phyloP scores from a whole-genome alignment of 1,140 invertebrate species.

The Bombus sylvicola region DNA sequence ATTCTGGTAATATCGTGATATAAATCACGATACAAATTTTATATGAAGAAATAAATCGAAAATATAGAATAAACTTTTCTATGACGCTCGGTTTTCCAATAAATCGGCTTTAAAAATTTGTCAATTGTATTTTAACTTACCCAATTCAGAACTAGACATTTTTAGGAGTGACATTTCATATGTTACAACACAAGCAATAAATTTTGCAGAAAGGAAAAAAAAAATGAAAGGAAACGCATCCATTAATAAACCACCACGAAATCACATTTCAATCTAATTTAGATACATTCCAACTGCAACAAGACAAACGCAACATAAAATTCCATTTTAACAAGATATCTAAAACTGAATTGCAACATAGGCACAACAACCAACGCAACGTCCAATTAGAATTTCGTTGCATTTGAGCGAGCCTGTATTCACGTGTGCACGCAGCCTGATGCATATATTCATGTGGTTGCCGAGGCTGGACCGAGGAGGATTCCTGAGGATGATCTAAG shows the following conservation, averaged over 20 bases:
- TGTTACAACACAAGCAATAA: neutral
- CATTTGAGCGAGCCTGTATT: slow-evolving; percentile 3
- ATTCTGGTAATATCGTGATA: too few relatives aligned
- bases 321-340: neutral
- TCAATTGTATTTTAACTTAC: neutral
- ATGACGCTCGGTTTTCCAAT: too few relatives aligned
- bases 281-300: neutral
- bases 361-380: neutral
- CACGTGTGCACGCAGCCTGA: neutral
- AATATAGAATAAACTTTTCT: too few relatives aligned
- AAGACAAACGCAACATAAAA: neutral
- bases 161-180: neutral
- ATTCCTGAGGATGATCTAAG: slow-evolving; percentile 71
- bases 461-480: slow-evolving; percentile 14
- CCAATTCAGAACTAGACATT: too few relatives aligned
- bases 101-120: too few relatives aligned
- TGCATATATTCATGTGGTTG: slow-evolving; percentile 19
- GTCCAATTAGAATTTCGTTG: slow-evolving; percentile 3
- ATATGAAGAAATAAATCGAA: too few relatives aligned
- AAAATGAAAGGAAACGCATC: neutral
- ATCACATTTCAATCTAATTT: neutral
- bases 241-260: neutral
- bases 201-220: neutral
- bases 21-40: too few relatives aligned
- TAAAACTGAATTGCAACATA: neutral